These are phyloP conservation scores for Prunella strophiata DNA, from an alignment of 2,797 vertebrate genomes.

Conservation along the genomic window DNA sequence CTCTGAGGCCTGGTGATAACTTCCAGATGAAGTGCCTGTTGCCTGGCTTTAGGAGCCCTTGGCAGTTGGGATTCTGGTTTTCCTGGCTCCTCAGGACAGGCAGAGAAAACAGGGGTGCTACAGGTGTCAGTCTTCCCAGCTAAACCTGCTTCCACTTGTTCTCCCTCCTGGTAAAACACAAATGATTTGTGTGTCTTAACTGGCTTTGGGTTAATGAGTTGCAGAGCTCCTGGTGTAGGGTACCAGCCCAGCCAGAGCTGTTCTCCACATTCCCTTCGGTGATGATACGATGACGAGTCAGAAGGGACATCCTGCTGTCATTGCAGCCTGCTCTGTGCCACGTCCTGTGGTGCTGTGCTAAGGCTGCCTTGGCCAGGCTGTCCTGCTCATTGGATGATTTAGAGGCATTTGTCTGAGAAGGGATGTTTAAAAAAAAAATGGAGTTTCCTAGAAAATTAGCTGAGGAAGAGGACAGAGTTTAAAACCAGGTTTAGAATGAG, in stretches of 20 bases:
- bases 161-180: background rate
- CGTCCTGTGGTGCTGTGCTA: slow-evolving; percentile 64
- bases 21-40: fast-evolving
- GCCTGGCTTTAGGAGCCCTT: background rate
- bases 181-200: background rate
- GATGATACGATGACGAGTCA: slow-evolving; percentile 87
- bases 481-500: background rate
- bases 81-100: background rate
- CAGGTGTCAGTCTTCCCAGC: background rate
- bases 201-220: background rate
- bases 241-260: background rate
- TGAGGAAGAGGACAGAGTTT: background rate
- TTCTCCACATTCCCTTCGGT: slow-evolving; percentile 72
- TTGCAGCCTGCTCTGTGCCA: slow-evolving; percentile 23
- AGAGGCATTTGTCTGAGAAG: slow-evolving; percentile 99
- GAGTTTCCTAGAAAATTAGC: background rate
- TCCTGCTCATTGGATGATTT: slow-evolving; percentile 82
- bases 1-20: background rate
- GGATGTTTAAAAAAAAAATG: background rate
- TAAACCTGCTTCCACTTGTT: background rate
- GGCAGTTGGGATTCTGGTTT: background rate
- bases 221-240: background rate
- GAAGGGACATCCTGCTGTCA: slow-evolving; percentile 61
- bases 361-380: slow-evolving; percentile 57
- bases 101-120: background rate